Evolutionary conservation across 1,140 invertebrate species (phyloP).

Genomic region (Liolophura sinensis): DNA sequence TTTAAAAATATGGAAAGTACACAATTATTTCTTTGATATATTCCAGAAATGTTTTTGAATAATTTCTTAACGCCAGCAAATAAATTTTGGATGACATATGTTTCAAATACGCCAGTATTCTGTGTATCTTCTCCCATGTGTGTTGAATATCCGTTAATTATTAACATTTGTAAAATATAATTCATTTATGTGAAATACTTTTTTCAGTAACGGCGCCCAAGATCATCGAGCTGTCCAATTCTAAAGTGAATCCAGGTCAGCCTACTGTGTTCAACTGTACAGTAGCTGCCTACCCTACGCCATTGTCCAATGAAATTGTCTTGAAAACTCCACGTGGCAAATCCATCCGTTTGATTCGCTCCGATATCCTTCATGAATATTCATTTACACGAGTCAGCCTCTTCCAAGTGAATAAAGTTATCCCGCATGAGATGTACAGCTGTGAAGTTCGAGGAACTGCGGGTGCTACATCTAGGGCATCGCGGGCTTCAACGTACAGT

Average conservation of each 20-base stretch:
- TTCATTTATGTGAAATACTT: background rate
- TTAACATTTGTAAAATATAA: too few species aligned
- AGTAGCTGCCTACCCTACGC: conserved; percentile 42
- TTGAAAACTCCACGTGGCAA: conserved; percentile 28
- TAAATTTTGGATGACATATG: too few species aligned
- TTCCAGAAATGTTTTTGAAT: too few species aligned
- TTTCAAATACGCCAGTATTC: too few species aligned
- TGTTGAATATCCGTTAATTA: too few species aligned
- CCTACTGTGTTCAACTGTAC: conserved; percentile 47
- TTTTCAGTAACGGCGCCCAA: conserved; percentile 40
- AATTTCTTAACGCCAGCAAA: too few species aligned
- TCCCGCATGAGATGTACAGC: background rate
- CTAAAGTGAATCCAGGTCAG: conserved; percentile 43
- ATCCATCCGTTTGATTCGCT: conserved; percentile 26
- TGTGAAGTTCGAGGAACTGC: background rate
- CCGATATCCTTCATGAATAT: conserved; percentile 25
- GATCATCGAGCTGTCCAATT: conserved; percentile 39
- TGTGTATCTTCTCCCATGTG: too few species aligned
- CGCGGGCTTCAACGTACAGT: too few species aligned
- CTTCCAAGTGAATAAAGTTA: conserved; percentile 19
- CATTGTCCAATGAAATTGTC: conserved; percentile 33
- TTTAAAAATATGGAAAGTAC: too few species aligned
- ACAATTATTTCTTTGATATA: too few species aligned
- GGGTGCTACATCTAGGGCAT: background rate
- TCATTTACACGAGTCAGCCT: conserved; percentile 38